Evolutionary conservation across 2,113 vertebrate genomes (phyloP).

Genomic region (Apteryx owenii): DNA sequence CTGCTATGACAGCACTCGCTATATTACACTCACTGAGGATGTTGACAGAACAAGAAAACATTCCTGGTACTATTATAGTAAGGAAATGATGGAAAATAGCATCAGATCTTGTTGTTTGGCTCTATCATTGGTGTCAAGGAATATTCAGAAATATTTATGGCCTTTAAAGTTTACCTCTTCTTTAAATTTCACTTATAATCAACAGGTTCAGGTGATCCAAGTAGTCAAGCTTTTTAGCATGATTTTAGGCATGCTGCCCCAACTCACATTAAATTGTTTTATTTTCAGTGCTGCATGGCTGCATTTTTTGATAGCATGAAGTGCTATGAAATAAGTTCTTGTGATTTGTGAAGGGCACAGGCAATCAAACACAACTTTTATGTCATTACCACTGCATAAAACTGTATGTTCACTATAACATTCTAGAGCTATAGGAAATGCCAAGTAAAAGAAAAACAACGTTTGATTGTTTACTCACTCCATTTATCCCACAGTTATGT

Average conservation of each 20-base stretch:
- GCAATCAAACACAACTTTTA: conserved; percentile 49
- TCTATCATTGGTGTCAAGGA: neutral
- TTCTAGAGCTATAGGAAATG: neutral
- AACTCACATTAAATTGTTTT: conserved; percentile 16
- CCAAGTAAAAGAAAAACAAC: neutral
- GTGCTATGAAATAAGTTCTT: conserved; percentile 30
- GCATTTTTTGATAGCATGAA: conserved; percentile 28
- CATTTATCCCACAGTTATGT: conserved; percentile 17
- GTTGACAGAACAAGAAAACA: neutral
- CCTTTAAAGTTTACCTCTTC: neutral
- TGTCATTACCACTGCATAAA: conserved; percentile 21
- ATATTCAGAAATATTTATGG: neutral
- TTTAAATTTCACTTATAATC: neutral
- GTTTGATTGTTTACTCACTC: conserved; percentile 18
- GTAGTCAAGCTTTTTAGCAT: neutral
- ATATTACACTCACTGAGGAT: neutral
- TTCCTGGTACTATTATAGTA: neutral
- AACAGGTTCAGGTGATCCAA: neutral
- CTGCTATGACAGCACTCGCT: neutral
- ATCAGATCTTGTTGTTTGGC: neutral
- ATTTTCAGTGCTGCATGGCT: conserved; percentile 13
- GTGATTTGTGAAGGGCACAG: conserved; percentile 47
- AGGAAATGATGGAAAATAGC: neutral
- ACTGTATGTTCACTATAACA: neutral
- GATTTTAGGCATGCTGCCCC: neutral